Base-by-base conservation (phyloP, 2,888 invertebrate species). In the Harpagoxenus sublaevis region DNA sequence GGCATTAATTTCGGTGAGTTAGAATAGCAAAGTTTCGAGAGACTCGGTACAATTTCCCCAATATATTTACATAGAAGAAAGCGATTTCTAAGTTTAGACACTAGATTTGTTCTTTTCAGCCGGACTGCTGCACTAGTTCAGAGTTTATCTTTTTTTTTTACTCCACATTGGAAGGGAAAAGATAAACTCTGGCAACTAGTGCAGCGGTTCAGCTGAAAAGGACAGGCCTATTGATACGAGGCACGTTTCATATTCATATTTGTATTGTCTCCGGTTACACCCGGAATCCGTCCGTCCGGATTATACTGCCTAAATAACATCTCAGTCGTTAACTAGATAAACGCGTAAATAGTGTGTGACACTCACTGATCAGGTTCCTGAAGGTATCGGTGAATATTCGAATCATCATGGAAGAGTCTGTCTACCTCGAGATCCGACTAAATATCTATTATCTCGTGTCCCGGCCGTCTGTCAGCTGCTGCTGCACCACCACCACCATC, bases 291-390 rank as follows among this genome's bases (percentile, higher is more conserved):
- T 0, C 4, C 48, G 5, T 12, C 3, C 6, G 4, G 12, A 15
- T 28, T 55, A 31, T 39, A 9, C 9, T 23, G 23, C 23, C 23
- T 9, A 28, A 55, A 53, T 55, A 63, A 42, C n/a, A 28, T 57
- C 15, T 71, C 35, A 0, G 53, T 10, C 15, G 28, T 10, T 35
- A 5, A 42, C 12, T 28, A 28, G 31, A 73, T 28, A 57, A 8
- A 8, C 75, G 66, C 77, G 57, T 77, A 60, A 63, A 51, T 42
- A 57, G n/a, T 12, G 18, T 57, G 28, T 63, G 84, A 87, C 84
- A 94, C 94, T 94, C 93, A 94, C 94, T 92, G 92, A 95, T 94
- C 53, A 94, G 91, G 86, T 93, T 93, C 86, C 89, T 94, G 90
- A 94, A 91, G 92, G 93, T 92, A 88, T 94, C 94, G 65, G 93